phyloP scores from a whole-genome alignment of 2,797 vertebrate species.

The Cephalopachus bancanus region DNA sequence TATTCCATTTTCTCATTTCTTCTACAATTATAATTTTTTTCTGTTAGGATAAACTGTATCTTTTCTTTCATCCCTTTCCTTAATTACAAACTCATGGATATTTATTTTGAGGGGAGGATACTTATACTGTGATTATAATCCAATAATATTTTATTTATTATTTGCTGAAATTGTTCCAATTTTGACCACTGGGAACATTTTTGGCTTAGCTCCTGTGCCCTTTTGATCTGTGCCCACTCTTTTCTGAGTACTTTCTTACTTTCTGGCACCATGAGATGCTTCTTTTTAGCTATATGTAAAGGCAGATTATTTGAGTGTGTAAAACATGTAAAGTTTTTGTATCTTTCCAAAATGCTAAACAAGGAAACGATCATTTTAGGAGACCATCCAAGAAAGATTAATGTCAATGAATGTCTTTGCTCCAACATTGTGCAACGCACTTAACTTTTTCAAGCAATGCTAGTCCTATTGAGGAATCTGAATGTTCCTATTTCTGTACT shows the following conservation, averaged over 20 bases:
- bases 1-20: neutral
- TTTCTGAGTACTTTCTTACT: neutral
- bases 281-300: neutral
- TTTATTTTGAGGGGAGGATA: neutral
- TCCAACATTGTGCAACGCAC: neutral
- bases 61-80: slow-evolving; percentile 38
- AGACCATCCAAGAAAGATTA: neutral
- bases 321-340: neutral
- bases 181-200: neutral
- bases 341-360: neutral
- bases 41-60: neutral
- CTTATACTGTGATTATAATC: neutral
- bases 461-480: neutral
- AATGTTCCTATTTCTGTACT: neutral
- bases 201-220: neutral
- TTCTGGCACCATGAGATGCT: neutral
- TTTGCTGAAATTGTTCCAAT: neutral
- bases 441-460: slow-evolving; percentile 30
- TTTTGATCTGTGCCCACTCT: neutral
- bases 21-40: neutral
- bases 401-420: neutral
- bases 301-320: neutral
- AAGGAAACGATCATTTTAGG: neutral
- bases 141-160: neutral
- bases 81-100: neutral